Base-by-base conservation (phyloP, 1,140 invertebrate genomes). In the Cydia amplana region DNA sequence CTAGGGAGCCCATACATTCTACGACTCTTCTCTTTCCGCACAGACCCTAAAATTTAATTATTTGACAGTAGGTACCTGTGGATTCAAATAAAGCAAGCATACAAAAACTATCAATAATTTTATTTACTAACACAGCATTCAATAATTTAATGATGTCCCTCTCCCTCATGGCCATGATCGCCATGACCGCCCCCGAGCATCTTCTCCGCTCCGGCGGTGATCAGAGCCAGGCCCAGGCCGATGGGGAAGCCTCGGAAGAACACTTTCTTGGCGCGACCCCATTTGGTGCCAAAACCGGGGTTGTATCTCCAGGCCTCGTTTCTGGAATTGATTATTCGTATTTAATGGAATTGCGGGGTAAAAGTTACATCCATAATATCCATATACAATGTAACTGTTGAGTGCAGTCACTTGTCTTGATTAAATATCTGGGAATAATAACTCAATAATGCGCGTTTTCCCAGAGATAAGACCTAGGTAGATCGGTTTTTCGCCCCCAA, bases 231-330 rank as follows among this genome's bases (percentile, higher is more conserved):
- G 20, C 85, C 94, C 74, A 96, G 82, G 7, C 96, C 96, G 28
- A 93, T 85, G 80, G 92, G 93, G 51, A 95, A 93, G 2, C 96
- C 96, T 72, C 95, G 90, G 74, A 94, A 94, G 23, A 95, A 83
- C 1, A 92, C 80, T 4, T 75, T 81, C 5, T 85, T 80, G 0
- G 88, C 78, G 40, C 82, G 28, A 0, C 55, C 73, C 46, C 83
- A 79, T 0, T 92, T 94, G 1, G 93, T 94, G 65, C 91, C 95
- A 72, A 93, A 83, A 49, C 94, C 93, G 60, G 88, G 88, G 82
- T 95, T 80, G 80, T 94, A 97, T 20, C 96, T 92, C 97, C 97
- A 98, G 0, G 96, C 96, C 91, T 97, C 95, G 93, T 98, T 98
- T 82, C 96, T 95, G 85, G 10, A 87, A 92, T 78, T 14, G 64